Conservation (phyloP, 1,140 invertebrate genomes). For the Diabrotica undecimpunctata region DNA sequence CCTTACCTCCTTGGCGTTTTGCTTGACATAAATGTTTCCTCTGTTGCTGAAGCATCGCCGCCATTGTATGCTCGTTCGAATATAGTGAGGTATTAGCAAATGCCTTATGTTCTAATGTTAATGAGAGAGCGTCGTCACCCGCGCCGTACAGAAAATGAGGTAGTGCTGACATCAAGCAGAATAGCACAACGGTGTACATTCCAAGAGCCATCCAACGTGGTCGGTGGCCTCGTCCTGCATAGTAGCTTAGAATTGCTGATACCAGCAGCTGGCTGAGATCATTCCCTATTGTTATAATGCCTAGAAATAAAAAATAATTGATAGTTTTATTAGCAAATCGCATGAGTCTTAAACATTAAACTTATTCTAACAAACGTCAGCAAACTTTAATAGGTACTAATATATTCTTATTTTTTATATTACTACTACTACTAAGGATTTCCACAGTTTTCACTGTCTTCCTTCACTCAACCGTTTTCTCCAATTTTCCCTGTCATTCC, state of each 20-base stretch:
- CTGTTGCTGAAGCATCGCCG: conserved; percentile 42
- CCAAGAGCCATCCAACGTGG: conserved; percentile 71
- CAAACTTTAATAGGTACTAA: too few species aligned
- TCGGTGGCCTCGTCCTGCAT: conserved; percentile 63
- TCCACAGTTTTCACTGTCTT: too few species aligned
- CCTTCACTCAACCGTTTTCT: too few species aligned
- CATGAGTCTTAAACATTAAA: too few species aligned
- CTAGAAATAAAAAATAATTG: conserved; percentile 45
- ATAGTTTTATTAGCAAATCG: too few species aligned
- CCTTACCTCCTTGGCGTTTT: conserved; percentile 35
- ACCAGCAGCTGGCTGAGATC: conserved; percentile 59
- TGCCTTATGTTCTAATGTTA: conserved; percentile 61
- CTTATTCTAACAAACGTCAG: too few species aligned
- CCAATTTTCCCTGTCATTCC: too few species aligned
- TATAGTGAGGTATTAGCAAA: conserved; percentile 42
- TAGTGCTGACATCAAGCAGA: conserved; percentile 65
- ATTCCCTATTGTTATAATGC: conserved; percentile 69
- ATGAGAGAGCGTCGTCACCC: conserved; percentile 61
- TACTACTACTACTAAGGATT: too few species aligned
- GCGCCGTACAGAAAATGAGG: conserved; percentile 73
- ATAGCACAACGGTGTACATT: conserved; percentile 64
- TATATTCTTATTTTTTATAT: too few species aligned
- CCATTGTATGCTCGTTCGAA: conserved; percentile 19
- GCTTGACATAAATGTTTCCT: conserved; percentile 46
- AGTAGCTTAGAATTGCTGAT: conserved; percentile 62